Evolutionary conservation across 2,113 vertebrate genomes (phyloP).

Genomic region (Archocentrus centrarchus): DNA sequence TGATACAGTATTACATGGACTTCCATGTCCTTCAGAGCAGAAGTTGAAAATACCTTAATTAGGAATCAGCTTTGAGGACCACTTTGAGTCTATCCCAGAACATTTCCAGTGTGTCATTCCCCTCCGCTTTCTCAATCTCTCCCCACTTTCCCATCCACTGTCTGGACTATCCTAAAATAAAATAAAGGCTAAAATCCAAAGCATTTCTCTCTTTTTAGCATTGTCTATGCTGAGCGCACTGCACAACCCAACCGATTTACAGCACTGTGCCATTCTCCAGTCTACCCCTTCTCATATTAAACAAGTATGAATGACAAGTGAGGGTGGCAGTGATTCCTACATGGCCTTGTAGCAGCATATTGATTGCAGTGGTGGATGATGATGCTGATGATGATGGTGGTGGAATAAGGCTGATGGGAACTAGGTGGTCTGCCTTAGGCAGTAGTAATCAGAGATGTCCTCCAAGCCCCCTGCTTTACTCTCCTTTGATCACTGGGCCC

Average conservation of each 20-base stretch:
- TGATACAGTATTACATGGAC: neutral
- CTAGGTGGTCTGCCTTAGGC: constrained; percentile 57
- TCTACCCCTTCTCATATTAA: neutral
- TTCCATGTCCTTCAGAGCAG: neutral
- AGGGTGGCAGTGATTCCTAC: neutral
- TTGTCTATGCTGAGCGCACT: neutral
- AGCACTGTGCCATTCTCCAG: neutral
- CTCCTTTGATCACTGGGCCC: constrained; percentile 64
- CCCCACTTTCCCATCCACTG: too few relatives aligned
- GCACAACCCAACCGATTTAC: neutral
- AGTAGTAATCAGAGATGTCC: constrained; percentile 63
- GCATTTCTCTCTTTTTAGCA: neutral
- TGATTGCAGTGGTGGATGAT: constrained; percentile 48
- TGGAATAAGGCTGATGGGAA: constrained; percentile 27
- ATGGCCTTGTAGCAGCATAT: constrained; percentile 24
- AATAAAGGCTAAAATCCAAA: neutral
- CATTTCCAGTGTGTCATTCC: neutral
- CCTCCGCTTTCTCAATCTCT: neutral
- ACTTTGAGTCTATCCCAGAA: neutral
- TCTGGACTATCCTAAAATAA: neutral
- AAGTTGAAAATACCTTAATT: neutral
- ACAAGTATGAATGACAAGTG: neutral
- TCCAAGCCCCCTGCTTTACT: constrained; percentile 46
- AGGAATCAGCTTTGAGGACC: neutral
- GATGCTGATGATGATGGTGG: constrained; percentile 16